Conservation (phyloP, 2,113 vertebrate genomes). For the Numida meleagris region DNA sequence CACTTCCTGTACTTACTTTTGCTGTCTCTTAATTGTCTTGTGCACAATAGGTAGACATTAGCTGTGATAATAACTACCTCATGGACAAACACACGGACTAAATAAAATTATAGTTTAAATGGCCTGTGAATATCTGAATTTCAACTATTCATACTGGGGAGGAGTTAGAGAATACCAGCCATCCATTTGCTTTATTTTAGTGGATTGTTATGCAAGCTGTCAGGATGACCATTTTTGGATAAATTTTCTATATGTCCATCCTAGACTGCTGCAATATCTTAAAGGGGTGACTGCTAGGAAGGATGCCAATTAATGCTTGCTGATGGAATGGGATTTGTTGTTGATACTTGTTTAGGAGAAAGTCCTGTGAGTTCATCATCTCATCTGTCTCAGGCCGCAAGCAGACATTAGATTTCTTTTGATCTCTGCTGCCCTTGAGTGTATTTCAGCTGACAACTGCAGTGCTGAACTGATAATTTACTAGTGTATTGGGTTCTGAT, state of each 20-base stretch:
- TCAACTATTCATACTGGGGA: neutral
- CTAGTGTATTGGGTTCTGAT: neutral
- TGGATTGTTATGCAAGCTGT: neutral
- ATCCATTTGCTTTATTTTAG: neutral
- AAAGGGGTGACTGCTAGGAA: neutral
- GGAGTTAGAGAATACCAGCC: neutral
- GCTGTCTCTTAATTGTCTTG: neutral
- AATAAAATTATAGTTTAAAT: neutral
- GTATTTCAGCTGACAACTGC: neutral
- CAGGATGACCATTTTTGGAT: neutral
- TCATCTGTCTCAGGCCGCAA: neutral
- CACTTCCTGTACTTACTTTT: rapidly evolving
- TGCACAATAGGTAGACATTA: neutral
- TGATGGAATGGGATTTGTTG: neutral
- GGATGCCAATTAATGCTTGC: rapidly evolving
- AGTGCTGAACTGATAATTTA: neutral
- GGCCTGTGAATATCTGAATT: neutral
- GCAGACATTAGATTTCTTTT: neutral
- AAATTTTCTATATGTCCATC: neutral
- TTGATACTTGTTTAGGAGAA: neutral
- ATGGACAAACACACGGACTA: neutral
- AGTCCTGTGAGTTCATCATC: neutral
- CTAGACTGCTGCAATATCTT: neutral
- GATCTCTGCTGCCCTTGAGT: neutral
- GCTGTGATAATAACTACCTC: neutral